Conservation (phyloP, 2,113 vertebrate genomes). For the Coptodon bakossiorum region DNA sequence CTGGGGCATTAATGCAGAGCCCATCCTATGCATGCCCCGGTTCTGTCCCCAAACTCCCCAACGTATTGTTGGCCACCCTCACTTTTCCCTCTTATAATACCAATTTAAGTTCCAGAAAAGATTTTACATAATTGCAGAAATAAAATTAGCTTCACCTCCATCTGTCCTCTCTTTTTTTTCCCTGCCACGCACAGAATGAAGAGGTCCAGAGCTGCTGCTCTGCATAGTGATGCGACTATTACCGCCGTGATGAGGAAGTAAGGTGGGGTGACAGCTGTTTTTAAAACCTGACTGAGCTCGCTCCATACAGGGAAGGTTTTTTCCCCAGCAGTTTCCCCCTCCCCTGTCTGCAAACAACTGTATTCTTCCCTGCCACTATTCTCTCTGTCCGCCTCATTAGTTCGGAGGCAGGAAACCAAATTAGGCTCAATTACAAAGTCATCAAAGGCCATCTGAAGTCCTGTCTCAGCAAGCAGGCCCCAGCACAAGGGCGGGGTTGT, state of each 20-base stretch:
- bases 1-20: neutral
- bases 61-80: neutral
- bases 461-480: conserved; percentile 59
- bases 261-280: conserved; percentile 44
- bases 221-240: conserved; percentile 52
- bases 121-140: conserved; percentile 37
- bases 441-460: conserved; percentile 68
- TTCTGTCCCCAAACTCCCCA: neutral
- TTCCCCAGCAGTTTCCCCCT: neutral
- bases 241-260: conserved; percentile 23
- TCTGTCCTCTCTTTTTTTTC: conserved; percentile 40
- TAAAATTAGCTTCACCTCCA: conserved; percentile 55
- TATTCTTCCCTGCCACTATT: conserved; percentile 39
- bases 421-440: conserved; percentile 73
- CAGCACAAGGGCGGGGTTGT: neutral
- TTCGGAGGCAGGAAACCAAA: conserved; percentile 72
- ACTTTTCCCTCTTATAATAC: neutral
- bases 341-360: conserved; percentile 21
- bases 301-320: neutral
- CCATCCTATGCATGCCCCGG: neutral
- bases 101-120: neutral
- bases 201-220: conserved; percentile 8
- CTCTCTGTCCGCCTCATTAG: conserved; percentile 69
- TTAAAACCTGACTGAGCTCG: conserved; percentile 25
- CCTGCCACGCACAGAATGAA: neutral